Conservation (phyloP, 2,888 invertebrate genomes). For the Lasioglossum figueresi region DNA sequence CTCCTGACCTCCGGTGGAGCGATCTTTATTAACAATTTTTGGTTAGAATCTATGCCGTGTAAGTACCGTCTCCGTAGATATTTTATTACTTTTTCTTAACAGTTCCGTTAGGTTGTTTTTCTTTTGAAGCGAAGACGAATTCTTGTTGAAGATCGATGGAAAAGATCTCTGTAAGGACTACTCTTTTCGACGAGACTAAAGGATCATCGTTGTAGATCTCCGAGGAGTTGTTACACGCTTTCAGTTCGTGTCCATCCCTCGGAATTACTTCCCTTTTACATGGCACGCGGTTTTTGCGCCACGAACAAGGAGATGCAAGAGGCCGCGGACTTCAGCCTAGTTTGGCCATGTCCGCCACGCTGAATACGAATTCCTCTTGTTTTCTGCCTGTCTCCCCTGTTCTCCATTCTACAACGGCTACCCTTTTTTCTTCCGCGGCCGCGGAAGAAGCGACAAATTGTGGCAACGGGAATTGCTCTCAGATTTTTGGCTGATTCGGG, state of each 20-base stretch:
- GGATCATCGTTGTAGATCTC: not conserved
- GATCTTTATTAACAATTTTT: not conserved
- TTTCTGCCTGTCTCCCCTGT: conserved; percentile 47
- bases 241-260: conserved; percentile 37
- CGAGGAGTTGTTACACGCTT: conserved; percentile 11
- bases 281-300: conserved; percentile 64
- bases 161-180: too few species aligned
- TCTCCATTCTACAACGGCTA: not conserved
- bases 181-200: not conserved
- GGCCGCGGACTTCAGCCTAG: conserved; percentile 75
- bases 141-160: not conserved
- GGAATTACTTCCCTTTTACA: conserved; percentile 58
- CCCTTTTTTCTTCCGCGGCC: conserved; percentile 28
- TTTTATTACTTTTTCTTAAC: not conserved
- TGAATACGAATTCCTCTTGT: conserved; percentile 74
- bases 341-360: conserved; percentile 74
- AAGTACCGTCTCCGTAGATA: not conserved
- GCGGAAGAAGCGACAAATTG: conserved; percentile 22
- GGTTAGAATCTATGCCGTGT: not conserved
- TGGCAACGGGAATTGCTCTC: not conserved
- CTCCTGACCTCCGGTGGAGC: not conserved
- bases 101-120: not conserved
- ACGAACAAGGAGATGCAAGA: conserved; percentile 70
- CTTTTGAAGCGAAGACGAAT: not conserved
- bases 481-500: not conserved